Base-by-base conservation (phyloP, 2,888 invertebrate genomes). In the Cordilura impudica region DNA sequence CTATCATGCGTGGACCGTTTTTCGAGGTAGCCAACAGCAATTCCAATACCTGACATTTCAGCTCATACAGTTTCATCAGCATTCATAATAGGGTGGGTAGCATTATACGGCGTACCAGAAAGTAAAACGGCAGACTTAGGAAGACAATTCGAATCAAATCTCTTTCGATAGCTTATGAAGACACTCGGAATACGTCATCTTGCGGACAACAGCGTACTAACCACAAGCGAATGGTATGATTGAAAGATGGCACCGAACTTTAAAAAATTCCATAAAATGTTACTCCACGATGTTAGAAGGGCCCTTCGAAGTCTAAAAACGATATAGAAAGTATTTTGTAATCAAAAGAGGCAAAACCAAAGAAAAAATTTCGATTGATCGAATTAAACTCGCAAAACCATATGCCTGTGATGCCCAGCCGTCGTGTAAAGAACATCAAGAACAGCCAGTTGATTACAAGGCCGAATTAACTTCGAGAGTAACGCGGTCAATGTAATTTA, bases 1-100 rank as follows among this genome's bases (percentile, higher is more conserved):
- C 83, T 90, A 0, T 81, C 75, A 7, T 81, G 79, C 18, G 61
- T 79, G 0, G 78, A 81, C 16, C 26, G 81, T 7, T 81, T 77
- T 47, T 53, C 45, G 2, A 53, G n/a, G n/a, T n/a, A n/a, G n/a
- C n/a, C n/a, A n/a, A n/a, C n/a, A n/a, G n/a, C n/a, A n/a, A n/a
- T n/a, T n/a, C n/a, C n/a, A n/a, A n/a, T n/a, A n/a, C n/a, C n/a
- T n/a, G n/a, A n/a, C n/a, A n/a, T n/a, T n/a, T n/a, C n/a, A n/a
- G n/a, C n/a, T n/a, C n/a, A n/a, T n/a, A n/a, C n/a, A n/a, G n/a
- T n/a, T n/a, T n/a, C 65, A 31, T 73, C 51, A 21, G 39, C 73
- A 0, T 51, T 51, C 2, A 31, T 63, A 14, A 14, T n/a, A 6
- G 19, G 63, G 54, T 73, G 78, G 26, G n/a, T n/a, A n/a, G n/a